phyloP scores from a whole-genome alignment of 2,888 invertebrate genomes.

The Eristalis intricaria region DNA sequence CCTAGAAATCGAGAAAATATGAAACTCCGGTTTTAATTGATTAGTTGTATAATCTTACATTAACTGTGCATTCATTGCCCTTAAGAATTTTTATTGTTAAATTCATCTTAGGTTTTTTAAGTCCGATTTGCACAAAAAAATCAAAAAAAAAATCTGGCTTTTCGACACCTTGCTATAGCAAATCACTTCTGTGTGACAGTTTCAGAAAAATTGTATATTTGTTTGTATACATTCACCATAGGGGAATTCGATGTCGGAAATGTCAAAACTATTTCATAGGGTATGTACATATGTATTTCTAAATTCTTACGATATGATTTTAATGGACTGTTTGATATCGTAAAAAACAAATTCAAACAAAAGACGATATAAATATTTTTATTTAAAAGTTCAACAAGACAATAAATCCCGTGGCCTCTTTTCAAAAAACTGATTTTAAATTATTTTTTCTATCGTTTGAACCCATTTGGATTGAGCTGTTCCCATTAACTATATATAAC shows the following conservation, averaged over 20 bases:
- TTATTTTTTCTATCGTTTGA: too few relatives aligned
- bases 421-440: too few relatives aligned
- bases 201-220: neutral
- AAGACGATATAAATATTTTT: too few relatives aligned
- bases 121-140: neutral
- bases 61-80: slow-evolving; percentile 86
- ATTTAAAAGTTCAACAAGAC: too few relatives aligned
- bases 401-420: too few relatives aligned
- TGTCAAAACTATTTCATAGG: neutral
- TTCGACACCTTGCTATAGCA: neutral
- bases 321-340: too few relatives aligned
- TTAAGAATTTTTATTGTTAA: slow-evolving; percentile 88
- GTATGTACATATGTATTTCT: neutral
- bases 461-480: too few relatives aligned
- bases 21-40: neutral
- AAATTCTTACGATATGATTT: too few relatives aligned
- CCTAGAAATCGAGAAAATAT: slow-evolving; percentile 78
- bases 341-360: too few relatives aligned
- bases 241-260: neutral
- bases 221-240: slow-evolving; percentile 34
- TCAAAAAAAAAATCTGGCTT: slow-evolving; percentile 6
- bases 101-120: slow-evolving; percentile 83
- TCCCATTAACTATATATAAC: too few relatives aligned
- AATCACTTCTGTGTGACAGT: slow-evolving; percentile 12
- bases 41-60: slow-evolving; percentile 81